phyloP scores from a whole-genome alignment of 1,140 invertebrate genomes.

The Delia radicum region DNA sequence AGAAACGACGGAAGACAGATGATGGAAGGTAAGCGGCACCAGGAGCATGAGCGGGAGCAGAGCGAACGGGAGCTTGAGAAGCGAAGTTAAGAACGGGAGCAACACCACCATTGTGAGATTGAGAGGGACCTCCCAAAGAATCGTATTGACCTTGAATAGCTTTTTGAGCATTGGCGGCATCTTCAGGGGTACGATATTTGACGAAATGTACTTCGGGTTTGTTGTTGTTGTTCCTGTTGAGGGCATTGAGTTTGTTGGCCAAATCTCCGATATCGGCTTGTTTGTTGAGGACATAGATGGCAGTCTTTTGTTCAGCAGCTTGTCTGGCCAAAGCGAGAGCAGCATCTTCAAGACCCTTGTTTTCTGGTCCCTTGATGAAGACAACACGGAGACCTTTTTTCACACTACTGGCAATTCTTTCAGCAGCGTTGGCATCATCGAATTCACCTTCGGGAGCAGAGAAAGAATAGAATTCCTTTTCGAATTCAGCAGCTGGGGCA shows the following conservation, averaged over 20 bases:
- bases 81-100: slow-evolving; percentile 44
- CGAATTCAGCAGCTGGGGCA: slow-evolving; percentile 12
- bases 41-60: background rate
- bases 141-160: slow-evolving; percentile 46
- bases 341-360: slow-evolving; percentile 42
- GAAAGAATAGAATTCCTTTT: slow-evolving; percentile 48
- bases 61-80: slow-evolving; percentile 36
- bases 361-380: slow-evolving; percentile 50
- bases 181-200: slow-evolving; percentile 49
- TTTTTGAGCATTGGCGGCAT: slow-evolving; percentile 45
- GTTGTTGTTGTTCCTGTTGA: slow-evolving; percentile 37
- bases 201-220: slow-evolving; percentile 50
- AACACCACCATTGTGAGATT: slow-evolving; percentile 40
- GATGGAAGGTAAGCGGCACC: slow-evolving; percentile 40
- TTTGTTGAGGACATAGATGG: slow-evolving; percentile 48
- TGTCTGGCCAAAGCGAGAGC: slow-evolving; percentile 43
- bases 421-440: slow-evolving; percentile 35
- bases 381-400: slow-evolving; percentile 46
- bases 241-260: slow-evolving; percentile 38
- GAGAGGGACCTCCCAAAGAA: slow-evolving; percentile 35
- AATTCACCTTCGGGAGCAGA: slow-evolving; percentile 45
- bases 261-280: slow-evolving; percentile 46
- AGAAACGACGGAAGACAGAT: slow-evolving; percentile 39
- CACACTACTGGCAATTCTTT: slow-evolving; percentile 32
- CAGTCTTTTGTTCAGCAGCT: slow-evolving; percentile 43